A percentile compares a stretch with the other conserved stretches of the same genome.
phyloP scores from a whole-genome alignment of 1,140 invertebrate genomes.

The Camponotus vicinus region DNA sequence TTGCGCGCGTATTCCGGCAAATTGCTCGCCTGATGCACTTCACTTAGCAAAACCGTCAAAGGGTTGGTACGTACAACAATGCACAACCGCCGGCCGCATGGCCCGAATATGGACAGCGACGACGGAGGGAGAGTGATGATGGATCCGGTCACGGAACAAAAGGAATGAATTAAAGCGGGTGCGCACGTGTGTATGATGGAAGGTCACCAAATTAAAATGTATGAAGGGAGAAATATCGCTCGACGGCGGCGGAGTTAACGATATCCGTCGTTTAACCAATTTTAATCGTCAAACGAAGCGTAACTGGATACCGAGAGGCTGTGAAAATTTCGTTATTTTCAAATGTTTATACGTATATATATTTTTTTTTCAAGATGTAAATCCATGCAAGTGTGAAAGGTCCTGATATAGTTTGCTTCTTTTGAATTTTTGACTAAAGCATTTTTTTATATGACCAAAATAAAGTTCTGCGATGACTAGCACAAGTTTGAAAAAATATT shows the following conservation, averaged over 20 bases:
- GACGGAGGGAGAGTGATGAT: constrained; percentile 53
- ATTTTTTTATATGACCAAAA: background rate
- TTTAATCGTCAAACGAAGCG: constrained; percentile 20
- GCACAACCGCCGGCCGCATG: constrained; percentile 20
- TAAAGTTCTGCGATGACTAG: background rate
- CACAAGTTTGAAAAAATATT: no score
- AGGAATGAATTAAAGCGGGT: constrained; percentile 72
- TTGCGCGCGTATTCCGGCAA: constrained; percentile 57
- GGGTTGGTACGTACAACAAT: constrained; percentile 63
- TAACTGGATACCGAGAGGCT: constrained; percentile 2
- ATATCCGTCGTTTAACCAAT: constrained; percentile 45
- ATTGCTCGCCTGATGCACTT: constrained; percentile 65
- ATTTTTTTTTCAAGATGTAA: constrained; percentile 3
- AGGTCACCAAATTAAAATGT: constrained; percentile 71
- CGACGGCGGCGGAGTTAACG: constrained; percentile 53
- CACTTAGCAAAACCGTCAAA: constrained; percentile 69
- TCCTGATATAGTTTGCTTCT: background rate
- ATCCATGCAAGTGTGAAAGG: background rate
- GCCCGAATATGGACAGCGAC: constrained; percentile 47
- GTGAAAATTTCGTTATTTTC: constrained; percentile 5
- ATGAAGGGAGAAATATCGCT: constrained; percentile 63
- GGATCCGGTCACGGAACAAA: constrained; percentile 72
- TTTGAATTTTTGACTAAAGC: background rate
- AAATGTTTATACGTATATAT: background rate
- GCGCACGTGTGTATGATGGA: constrained; percentile 50